Evolutionary conservation across 2,797 vertebrate species (phyloP).

Genomic region (Sebastes diploproa): DNA sequence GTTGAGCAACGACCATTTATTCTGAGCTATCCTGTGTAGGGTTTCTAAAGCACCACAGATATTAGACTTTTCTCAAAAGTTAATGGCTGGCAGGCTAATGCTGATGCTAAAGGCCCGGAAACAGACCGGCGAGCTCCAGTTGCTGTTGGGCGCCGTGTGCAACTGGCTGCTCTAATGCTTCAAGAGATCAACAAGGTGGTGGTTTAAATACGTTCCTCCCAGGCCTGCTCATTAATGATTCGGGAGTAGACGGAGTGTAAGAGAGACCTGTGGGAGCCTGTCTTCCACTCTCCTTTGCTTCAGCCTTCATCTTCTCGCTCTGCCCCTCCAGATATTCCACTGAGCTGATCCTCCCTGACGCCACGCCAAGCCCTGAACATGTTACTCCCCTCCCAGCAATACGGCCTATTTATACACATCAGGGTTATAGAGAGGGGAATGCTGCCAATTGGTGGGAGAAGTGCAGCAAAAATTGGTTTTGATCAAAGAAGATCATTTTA

Average conservation of each 20-base stretch:
- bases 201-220: conserved; percentile 20
- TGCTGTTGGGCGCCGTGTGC: not conserved
- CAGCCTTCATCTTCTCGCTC: conserved; percentile 33
- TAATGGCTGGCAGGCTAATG: not conserved
- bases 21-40: not conserved
- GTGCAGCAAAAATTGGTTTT: not conserved
- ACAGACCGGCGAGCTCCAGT: not conserved
- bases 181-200: conserved; percentile 4
- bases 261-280: conserved; percentile 68
- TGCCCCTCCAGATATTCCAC: conserved; percentile 63
- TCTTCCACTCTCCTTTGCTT: conserved; percentile 35
- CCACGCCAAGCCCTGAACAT: conserved; percentile 52
- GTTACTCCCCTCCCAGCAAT: conserved; percentile 36
- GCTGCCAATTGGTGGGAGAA: not conserved
- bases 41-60: not conserved
- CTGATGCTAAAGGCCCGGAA: not conserved
- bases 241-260: conserved; percentile 28
- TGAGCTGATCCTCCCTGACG: conserved; percentile 57
- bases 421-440: conserved; percentile 26
- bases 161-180: not conserved
- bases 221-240: conserved; percentile 29
- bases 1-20: not conserved
- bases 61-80: not conserved
- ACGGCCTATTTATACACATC: conserved; percentile 39
- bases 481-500: not conserved